Conservation (phyloP, 2,888 invertebrate genomes). For the Eupithecia inturbata region DNA sequence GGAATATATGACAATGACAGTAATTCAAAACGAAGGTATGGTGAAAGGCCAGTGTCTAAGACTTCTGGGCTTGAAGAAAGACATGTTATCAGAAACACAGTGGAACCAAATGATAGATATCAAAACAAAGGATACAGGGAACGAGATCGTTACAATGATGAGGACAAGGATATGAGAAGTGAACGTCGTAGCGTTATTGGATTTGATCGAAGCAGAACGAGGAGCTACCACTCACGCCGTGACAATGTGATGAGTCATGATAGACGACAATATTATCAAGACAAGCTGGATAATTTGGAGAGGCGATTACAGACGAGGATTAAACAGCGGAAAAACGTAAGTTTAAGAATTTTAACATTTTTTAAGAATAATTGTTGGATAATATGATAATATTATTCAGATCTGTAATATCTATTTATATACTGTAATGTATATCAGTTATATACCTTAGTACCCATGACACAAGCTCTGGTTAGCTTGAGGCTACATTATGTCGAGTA, state of each 20-base stretch:
- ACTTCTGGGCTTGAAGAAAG: background rate
- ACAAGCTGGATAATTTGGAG: slow-evolving; percentile 64
- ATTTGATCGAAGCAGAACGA: background rate
- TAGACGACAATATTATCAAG: slow-evolving; percentile 66
- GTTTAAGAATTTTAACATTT: slow-evolving; percentile 19
- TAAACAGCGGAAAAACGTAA: slow-evolving; percentile 50
- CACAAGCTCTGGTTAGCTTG: too few relatives aligned
- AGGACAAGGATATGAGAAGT: background rate
- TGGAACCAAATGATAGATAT: background rate
- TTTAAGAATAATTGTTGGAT: too few relatives aligned
- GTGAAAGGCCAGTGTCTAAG: background rate
- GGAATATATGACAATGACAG: background rate
- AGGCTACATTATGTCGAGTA: too few relatives aligned
- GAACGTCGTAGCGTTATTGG: background rate
- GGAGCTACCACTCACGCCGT: background rate
- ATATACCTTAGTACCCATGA: too few relatives aligned
- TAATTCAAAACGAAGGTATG: background rate
- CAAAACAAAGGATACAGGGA: background rate
- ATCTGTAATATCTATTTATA: too few relatives aligned
- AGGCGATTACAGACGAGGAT: slow-evolving; percentile 50
- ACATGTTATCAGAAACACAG: background rate
- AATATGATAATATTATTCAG: too few relatives aligned
- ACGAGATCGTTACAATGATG: background rate
- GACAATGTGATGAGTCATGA: slow-evolving; percentile 49
- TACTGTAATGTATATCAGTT: too few relatives aligned